A percentile compares a stretch with the other conserved stretches of the same genome.
These are phyloP conservation scores for Gambusia yucatana DNA, from an alignment of 2,797 vertebrate genomes.

Conservation along the genomic window DNA sequence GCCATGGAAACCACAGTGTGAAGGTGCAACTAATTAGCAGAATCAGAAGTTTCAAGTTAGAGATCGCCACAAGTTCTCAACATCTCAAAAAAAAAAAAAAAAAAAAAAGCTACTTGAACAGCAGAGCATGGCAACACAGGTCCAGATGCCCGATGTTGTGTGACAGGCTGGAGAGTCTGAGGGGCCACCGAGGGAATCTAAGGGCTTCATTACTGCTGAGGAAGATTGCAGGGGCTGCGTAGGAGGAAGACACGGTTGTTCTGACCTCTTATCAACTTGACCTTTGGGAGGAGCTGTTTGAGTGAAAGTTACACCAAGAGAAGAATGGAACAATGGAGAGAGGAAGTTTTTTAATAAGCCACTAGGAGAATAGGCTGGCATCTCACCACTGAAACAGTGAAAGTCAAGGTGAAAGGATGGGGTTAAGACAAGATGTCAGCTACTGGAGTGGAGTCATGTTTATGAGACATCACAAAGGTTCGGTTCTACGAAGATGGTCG, in stretches of 20 bases:
- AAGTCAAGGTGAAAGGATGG: constrained; percentile 67
- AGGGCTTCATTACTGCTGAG: constrained; percentile 52
- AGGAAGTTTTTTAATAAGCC: constrained; percentile 62
- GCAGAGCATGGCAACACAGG: constrained; percentile 4
- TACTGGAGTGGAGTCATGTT: constrained; percentile 55
- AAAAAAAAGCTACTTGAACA: constrained; percentile 3
- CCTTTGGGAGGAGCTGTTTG: constrained; percentile 58
- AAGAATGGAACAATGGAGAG: constrained; percentile 1
- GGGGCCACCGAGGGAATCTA: constrained; percentile 34
- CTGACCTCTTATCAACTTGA: constrained; percentile 56
- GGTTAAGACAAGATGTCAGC: constrained; percentile 54
- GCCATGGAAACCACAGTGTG: constrained; percentile 37
- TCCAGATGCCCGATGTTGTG: constrained; percentile 23
- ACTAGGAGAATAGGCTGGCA: constrained; percentile 51
- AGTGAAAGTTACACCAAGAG: constrained; percentile 33
- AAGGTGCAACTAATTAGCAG: constrained; percentile 49
- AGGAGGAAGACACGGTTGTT: constrained; percentile 18
- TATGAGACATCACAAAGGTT: constrained; percentile 70
- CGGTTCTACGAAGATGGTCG: constrained; percentile 32
- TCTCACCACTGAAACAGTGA: constrained; percentile 28
- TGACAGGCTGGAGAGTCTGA: constrained; percentile 39
- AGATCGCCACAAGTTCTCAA: constrained; percentile 22
- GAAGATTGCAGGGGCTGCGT: constrained; percentile 16
- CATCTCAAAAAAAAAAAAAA: constrained; percentile 11
- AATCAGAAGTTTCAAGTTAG: constrained; percentile 4